Evolutionary conservation across 2,113 vertebrate species (phyloP).

Genomic region (Capricornis sumatraensis): DNA sequence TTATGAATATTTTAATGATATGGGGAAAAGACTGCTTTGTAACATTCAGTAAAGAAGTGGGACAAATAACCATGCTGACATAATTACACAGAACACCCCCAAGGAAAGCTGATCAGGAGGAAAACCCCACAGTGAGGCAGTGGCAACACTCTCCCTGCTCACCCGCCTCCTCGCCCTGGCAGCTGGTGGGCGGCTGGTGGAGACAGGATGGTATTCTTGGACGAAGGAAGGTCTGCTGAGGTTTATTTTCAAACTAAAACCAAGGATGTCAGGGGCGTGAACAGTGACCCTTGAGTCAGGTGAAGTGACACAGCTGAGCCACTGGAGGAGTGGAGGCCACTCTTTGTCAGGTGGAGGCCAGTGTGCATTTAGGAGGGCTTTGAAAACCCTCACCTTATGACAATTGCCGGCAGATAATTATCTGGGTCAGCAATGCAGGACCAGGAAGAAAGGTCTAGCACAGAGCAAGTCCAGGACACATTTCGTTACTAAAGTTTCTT

Average conservation of each 20-base stretch:
- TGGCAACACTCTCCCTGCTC: no score
- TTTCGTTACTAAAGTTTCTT: neutral
- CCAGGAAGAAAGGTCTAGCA: neutral
- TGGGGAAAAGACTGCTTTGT: fast-evolving
- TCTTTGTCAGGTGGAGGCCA: neutral
- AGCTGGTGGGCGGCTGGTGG: neutral
- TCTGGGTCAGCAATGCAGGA: fast-evolving
- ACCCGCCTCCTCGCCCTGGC: neutral
- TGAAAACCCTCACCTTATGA: neutral
- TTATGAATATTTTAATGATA: neutral
- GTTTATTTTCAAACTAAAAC: neutral
- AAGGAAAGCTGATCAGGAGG: neutral
- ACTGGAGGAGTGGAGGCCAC: neutral
- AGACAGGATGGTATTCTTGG: fast-evolving
- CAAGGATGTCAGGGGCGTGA: fast-evolving
- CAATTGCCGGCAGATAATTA: fast-evolving
- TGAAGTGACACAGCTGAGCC: neutral
- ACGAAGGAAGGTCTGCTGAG: neutral
- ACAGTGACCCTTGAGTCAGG: fast-evolving
- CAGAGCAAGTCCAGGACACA: neutral
- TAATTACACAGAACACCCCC: neutral
- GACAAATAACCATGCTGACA: neutral
- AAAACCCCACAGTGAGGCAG: neutral
- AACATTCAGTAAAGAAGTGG: neutral
- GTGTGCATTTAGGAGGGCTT: neutral